Evolutionary conservation across 2,888 invertebrate genomes (phyloP), one percentile per base, ranked within the genome.

Genomic region (Oscheius sp.): DNA sequence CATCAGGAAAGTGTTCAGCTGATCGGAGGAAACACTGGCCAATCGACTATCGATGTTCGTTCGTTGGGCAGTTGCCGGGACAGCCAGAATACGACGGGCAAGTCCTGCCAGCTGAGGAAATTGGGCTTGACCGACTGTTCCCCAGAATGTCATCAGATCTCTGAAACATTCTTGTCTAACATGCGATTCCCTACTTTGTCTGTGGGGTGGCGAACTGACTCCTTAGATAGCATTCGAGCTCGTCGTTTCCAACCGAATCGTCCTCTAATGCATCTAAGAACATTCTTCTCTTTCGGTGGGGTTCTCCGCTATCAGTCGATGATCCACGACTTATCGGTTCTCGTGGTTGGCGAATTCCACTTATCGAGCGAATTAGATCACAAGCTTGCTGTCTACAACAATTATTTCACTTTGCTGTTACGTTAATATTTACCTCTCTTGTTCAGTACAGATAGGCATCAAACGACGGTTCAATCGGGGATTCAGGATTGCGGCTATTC

Each of bases 71-170:
- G 70, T 70, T 0, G 75, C 73, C 8, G 72, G 75, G 5, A 68
- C 73, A 50, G 73, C 68, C n/a, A 75, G 57, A 8, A 59, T 68
- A n/a, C 80, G 73, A 17, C 82, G 79, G 2, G 81, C 81, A 30
- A 83, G 61, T 1, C 68, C 57, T n/a, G 77, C 65, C 30, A 83
- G 68, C 4, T 69, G 62, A 8, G 82, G 82, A 68, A 81, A 83
- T 36, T 82, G 76, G 6, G 70, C 41, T 36, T 76, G 76, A 9
- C 83, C 82, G 17, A 73, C 70, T 22, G 77, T 74, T 17, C 75
- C 74, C 83, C 83, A 83, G 72, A 83, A 83, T 26, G 75, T 75
- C 57, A 79, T 76, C 47, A 83, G 74, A 57, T 79, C 77, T 71
- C 82, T 81, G 50, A 63, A 63, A 36, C 4, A 45, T 30, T 14